Conservation (phyloP, 2,113 vertebrate species). For the Bufo gargarizans region DNA sequence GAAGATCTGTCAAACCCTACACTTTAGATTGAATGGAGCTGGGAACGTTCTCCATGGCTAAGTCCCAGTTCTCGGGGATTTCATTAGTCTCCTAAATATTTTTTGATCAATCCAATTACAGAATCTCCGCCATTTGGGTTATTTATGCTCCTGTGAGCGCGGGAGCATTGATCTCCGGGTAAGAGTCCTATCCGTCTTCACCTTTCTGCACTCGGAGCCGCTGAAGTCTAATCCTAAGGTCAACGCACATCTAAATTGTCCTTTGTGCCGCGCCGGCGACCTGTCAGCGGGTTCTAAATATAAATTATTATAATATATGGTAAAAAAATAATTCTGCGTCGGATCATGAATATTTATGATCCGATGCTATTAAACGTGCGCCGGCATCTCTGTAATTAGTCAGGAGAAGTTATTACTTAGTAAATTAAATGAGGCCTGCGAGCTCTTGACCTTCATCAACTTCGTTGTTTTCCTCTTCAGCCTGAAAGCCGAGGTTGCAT, state of each 20-base stretch:
- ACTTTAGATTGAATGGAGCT: background rate
- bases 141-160: conserved; percentile 20
- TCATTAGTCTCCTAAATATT: conserved; percentile 41
- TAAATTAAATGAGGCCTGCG: conserved; percentile 41
- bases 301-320: conserved; percentile 52
- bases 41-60: background rate
- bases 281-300: conserved; percentile 42
- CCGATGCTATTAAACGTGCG: conserved; percentile 34
- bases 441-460: conserved; percentile 52
- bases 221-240: conserved; percentile 19
- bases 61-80: conserved; percentile 6
- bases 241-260: conserved; percentile 17
- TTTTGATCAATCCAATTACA: conserved; percentile 41
- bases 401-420: conserved; percentile 55
- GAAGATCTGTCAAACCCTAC: conserved; percentile 14
- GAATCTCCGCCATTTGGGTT: background rate
- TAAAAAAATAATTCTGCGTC: conserved; percentile 33
- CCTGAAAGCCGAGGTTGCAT: background rate
- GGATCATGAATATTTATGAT: conserved; percentile 54
- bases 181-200: conserved; percentile 10
- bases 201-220: conserved; percentile 12
- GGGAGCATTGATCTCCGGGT: conserved; percentile 35
- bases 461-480: conserved; percentile 6
- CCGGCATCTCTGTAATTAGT: conserved; percentile 48
- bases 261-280: background rate